Evolutionary conservation across 1,140 invertebrate species (phyloP).

Genomic region (Sipha flava): DNA sequence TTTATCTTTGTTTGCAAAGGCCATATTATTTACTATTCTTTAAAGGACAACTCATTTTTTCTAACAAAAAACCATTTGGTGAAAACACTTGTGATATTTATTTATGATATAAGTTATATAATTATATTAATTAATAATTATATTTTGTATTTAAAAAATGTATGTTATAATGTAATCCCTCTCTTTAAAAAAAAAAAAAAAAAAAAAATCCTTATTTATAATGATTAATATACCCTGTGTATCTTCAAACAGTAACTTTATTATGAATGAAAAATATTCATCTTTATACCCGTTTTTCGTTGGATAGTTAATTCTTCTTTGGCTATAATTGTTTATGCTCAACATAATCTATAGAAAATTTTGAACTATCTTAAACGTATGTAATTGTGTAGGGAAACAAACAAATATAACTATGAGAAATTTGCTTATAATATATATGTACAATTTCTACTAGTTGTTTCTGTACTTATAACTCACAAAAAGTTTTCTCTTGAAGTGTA

Average conservation of each 20-base stretch:
- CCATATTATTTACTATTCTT: not conserved
- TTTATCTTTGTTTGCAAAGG: not conserved
- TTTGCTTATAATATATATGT: no score
- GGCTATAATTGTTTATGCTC: not conserved
- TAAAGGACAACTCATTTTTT: not conserved
- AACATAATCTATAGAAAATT: not conserved
- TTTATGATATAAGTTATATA: not conserved
- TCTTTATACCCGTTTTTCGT: no score
- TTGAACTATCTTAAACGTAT: no score
- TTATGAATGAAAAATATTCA: no score
- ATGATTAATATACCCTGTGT: no score
- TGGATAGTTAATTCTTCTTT: not conserved
- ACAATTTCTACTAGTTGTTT: not conserved
- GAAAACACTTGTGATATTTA: constrained; percentile 29
- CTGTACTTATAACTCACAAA: not conserved
- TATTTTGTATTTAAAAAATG: not conserved
- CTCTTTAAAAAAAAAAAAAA: not conserved
- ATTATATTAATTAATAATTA: not conserved
- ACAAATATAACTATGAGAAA: no score
- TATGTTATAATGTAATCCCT: not conserved
- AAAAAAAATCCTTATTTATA: no score
- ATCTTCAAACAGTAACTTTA: no score
- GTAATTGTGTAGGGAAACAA: no score
- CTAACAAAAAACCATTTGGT: not conserved
- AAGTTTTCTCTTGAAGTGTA: not conserved